Conservation (phyloP, 2,797 vertebrate genomes). For the Mormyrops boulengeri region DNA sequence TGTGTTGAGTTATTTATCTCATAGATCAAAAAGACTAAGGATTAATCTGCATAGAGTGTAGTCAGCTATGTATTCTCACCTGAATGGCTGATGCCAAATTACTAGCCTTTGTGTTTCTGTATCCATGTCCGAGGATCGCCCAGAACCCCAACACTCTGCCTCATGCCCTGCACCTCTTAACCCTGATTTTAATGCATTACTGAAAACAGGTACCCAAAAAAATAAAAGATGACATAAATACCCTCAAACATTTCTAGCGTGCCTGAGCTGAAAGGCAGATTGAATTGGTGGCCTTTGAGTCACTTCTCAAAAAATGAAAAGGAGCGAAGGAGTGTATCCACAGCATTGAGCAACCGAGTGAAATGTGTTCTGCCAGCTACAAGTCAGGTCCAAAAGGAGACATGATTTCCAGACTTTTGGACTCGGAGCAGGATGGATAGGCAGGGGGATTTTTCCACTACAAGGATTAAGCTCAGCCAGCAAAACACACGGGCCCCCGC, state of each 20-base stretch:
- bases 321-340: not conserved
- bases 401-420: not conserved
- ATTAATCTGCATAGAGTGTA: not conserved
- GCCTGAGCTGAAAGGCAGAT: not conserved
- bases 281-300: not conserved
- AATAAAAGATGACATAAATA: not conserved
- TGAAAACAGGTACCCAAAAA: not conserved
- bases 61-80: not conserved
- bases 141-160: not conserved
- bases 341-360: not conserved
- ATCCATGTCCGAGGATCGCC: not conserved
- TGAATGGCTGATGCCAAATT: not conserved
- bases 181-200: not conserved
- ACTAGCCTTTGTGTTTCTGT: not conserved
- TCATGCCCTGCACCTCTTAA: not conserved
- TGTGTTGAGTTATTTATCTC: not conserved
- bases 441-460: not conserved
- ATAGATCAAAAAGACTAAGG: not conserved
- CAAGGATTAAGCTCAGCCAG: slow-evolving; percentile 5
- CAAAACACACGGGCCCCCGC: not conserved
- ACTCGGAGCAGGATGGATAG: not conserved
- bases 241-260: not conserved
- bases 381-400: not conserved
- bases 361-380: not conserved
- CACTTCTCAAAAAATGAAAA: not conserved